Evolutionary conservation across 2,113 vertebrate species (phyloP).

Genomic region (Leptosomus discolor): DNA sequence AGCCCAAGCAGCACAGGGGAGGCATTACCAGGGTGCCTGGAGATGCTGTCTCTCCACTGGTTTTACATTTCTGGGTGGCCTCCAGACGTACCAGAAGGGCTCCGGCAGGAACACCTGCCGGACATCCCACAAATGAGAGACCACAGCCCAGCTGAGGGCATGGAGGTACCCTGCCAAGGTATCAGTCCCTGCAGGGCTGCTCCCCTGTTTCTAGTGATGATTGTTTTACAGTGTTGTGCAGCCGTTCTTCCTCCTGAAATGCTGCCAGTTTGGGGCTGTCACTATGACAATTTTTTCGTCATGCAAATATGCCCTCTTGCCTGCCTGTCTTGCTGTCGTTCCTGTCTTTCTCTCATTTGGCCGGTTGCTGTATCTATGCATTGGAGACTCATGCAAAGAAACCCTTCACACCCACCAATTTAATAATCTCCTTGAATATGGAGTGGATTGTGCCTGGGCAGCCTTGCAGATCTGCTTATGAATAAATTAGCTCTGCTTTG

Average conservation of each 20-base stretch:
- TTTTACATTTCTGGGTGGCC: not conserved
- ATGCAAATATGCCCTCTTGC: not conserved
- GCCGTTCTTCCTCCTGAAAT: not conserved
- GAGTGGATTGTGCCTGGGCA: slow-evolving; percentile 4
- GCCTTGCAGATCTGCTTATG: slow-evolving; percentile 42
- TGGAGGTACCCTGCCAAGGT: not conserved
- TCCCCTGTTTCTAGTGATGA: not conserved
- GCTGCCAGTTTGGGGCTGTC: not conserved
- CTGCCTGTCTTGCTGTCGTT: not conserved
- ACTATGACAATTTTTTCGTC: not conserved
- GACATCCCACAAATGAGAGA: not conserved
- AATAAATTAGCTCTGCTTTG: slow-evolving; percentile 58
- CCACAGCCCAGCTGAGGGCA: not conserved
- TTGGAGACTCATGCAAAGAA: not conserved
- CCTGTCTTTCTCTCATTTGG: not conserved
- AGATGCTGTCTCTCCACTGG: not conserved
- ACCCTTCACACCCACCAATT: not conserved
- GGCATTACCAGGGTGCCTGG: not conserved
- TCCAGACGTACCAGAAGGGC: not conserved
- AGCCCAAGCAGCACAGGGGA: not conserved
- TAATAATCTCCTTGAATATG: slow-evolving; percentile 34
- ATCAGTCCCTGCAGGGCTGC: not conserved
- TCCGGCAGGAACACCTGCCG: not conserved
- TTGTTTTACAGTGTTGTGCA: not conserved
- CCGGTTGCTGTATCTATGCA: not conserved